Percentiles rank a stretch among this genome's conserved stretches.
These are phyloP conservation scores for Cercocebus atys DNA, from an alignment of 2,113 vertebrate species.

Conservation along the genomic window DNA sequence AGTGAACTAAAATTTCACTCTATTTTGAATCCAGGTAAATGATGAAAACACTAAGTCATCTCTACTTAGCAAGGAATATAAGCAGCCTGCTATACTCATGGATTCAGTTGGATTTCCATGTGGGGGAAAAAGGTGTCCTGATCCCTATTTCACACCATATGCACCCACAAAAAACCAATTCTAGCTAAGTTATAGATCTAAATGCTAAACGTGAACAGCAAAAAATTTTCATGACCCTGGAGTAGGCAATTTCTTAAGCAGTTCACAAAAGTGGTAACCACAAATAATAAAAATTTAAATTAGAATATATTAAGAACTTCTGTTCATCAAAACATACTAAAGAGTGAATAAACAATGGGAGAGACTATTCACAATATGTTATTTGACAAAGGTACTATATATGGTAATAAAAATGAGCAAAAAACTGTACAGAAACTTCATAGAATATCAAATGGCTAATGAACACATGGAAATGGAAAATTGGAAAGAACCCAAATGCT, in stretches of 20 bases:
- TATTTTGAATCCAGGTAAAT: neutral
- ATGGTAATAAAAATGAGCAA: neutral
- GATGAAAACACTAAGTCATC: neutral
- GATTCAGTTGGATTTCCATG: neutral
- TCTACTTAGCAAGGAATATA: neutral
- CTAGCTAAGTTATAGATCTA: neutral
- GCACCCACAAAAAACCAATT: neutral
- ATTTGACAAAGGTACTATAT: neutral
- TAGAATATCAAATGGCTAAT: neutral
- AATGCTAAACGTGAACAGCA: neutral
- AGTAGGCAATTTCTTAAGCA: neutral
- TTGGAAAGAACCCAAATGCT: neutral
- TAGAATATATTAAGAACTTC: neutral
- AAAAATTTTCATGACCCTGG: neutral
- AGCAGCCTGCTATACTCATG: neutral
- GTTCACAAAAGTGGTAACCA: neutral
- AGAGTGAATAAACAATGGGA: neutral
- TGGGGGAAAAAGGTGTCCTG: neutral
- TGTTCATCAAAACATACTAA: neutral
- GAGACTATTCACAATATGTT: neutral
- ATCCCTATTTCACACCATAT: neutral
- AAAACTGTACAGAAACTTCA: constrained; percentile 20
- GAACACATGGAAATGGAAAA: neutral
- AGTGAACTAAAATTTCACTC: neutral
- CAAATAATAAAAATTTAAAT: neutral